Evolutionary conservation across 2,797 vertebrate genomes (phyloP), one percentile per base, ranked within the genome.

Genomic region (Crax fasciolata): DNA sequence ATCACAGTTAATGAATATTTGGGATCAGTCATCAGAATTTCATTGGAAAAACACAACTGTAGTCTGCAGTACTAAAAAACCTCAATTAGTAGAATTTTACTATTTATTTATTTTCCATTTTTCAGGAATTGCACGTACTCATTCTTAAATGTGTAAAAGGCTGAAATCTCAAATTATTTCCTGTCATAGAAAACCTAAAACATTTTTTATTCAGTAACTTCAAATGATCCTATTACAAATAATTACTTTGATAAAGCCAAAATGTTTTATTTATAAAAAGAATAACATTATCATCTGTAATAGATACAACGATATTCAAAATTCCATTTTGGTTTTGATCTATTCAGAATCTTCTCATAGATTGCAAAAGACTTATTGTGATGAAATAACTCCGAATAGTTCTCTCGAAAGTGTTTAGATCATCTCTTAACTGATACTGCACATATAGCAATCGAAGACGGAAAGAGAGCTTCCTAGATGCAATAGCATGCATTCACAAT

Each of bases 201-300:
- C 1, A 49, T 49, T 91, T 94, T 90, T 89, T 87, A 81, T 75
- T 87, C 58, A 27, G 66, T 54, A 68, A 68, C 87, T 85, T 94
- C 57, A 91, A 91, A 84, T 89, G 89, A 68, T 43, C 70, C 11
- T 77, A 87, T 92, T 96, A 91, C 93, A 96, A 95, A 96, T 86
- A 94, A 91, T 94, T 94, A 85, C 87, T 96, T 86, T 93, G 95
- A 91, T 95, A 94, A 88, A 76, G 18, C 19, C 44, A 86, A 87
- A 91, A 93, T 93, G 32, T 91, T 97, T 95, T 96, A 81, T 95
- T 91, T 88, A 84, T 78, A 82, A 73, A 93, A 94, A 83, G 41
- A n/a, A 90, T 84, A 81, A 75, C 48, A 91, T 88, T 92, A 84
- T 66, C 15, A 70, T 90, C 74, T 82, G 59, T 91, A 94, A 87